These are phyloP conservation scores for Syngnathus typhle DNA, from an alignment of 2,113 vertebrate genomes.

Conservation along the genomic window DNA sequence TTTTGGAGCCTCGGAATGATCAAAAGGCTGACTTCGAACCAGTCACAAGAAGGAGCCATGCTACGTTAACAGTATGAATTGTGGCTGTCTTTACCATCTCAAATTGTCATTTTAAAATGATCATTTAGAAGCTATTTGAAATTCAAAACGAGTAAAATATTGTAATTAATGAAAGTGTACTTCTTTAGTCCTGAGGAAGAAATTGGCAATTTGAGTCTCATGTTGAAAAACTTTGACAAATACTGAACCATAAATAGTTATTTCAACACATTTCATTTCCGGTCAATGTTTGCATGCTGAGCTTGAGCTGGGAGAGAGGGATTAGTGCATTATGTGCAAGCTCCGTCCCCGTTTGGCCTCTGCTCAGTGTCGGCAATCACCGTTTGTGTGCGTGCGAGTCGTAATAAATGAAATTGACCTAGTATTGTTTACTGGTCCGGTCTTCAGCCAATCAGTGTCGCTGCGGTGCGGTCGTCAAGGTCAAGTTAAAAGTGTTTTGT, in stretches of 20 bases:
- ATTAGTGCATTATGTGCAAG: neutral
- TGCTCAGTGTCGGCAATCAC: conserved; percentile 22
- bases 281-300: neutral
- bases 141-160: too few species aligned
- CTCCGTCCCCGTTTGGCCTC: neutral
- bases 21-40: too few species aligned
- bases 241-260: neutral
- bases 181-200: neutral
- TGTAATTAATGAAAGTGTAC: too few species aligned
- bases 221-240: neutral
- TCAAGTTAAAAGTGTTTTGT: conserved; percentile 49
- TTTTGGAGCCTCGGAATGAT: too few species aligned
- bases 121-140: too few species aligned
- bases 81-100: too few species aligned
- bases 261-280: neutral
- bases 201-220: neutral
- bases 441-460: conserved; percentile 47
- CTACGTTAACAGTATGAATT: too few species aligned
- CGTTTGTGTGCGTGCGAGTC: conserved; percentile 9
- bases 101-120: too few species aligned
- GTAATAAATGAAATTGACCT: conserved; percentile 58
- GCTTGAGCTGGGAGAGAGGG: neutral
- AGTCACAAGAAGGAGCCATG: too few species aligned
- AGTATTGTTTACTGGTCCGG: conserved; percentile 52
- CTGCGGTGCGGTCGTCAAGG: conserved; percentile 46